Base-by-base conservation (phyloP, 2,888 invertebrate species). In the Lithophane semibrunnea region DNA sequence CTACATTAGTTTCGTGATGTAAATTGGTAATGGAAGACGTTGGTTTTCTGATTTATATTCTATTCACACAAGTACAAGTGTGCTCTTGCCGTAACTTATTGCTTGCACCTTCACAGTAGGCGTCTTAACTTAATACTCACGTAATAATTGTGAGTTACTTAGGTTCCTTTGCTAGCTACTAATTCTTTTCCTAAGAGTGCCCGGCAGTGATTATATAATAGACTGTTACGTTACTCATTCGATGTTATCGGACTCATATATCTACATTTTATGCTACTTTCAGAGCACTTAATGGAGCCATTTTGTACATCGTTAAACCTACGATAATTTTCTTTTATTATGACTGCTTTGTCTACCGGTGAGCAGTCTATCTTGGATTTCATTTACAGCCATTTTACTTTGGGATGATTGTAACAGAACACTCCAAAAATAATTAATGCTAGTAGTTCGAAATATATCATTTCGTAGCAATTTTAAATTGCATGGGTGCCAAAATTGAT, bases 101-200 rank as follows among this genome's bases (percentile, higher is more conserved):
- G 87, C 88, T 56, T 60, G 63, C 63, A 70, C 13, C 58, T 80
- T 70, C 9, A 9, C 12, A 42, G 56, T 58, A 87, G 86, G 88
- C 86, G 84, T 67, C 24, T 61, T 44, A 70, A 75, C 60, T 73
- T 44, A 54, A 65, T 77, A 73, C 9, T 9, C 12, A 56, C 21
- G 42, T 68, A 47, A 64, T 68, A 29, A 63, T 70, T 60, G 56
- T 13, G 16, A 16, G 42, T 29, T 47, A 69, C 29, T 69, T 56
- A 75, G 49, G 24, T 80, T 71, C 42, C n/a, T 65, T 67, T 12
- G 58, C 60, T 58, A 69, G 54, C 68, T 74, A 72, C 66, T 63
- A 13, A 18, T 63, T 64, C 13, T 47, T 24, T 64, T 47, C n/a
- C 3, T 54, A 54, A 21, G 66, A 49, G 71, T 64, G 10, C 37